Conservation (phyloP, 1,140 invertebrate genomes). For the Maconellicoccus hirsutus region DNA sequence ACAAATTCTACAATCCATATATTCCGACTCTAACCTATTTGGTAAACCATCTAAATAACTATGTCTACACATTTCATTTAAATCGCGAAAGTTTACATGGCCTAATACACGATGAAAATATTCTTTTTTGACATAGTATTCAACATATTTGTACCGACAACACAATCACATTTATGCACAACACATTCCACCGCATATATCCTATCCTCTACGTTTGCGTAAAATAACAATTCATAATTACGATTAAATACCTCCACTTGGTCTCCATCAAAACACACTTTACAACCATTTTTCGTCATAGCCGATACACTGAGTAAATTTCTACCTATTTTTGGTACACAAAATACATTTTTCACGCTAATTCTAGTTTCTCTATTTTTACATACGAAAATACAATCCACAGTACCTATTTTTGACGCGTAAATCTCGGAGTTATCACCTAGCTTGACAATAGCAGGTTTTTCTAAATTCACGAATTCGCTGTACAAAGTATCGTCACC, state of each 20-base stretch:
- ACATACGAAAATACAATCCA: not conserved
- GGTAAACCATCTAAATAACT: not conserved
- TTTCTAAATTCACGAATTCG: not conserved
- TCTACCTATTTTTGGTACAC: not conserved
- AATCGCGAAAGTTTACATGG: conserved; percentile 13
- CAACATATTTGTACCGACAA: not conserved
- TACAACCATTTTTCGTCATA: not conserved
- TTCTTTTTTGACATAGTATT: conserved; percentile 24
- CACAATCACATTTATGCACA: conserved; percentile 20
- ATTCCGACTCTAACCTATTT: not conserved
- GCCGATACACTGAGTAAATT: not conserved
- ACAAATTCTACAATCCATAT: conserved; percentile 24
- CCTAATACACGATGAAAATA: not conserved
- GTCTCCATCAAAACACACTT: conserved; percentile 23
- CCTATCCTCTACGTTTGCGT: not conserved
- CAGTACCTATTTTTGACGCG: not conserved
- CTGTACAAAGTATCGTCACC: not conserved
- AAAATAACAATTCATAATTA: not conserved
- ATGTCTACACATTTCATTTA: not conserved
- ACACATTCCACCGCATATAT: conserved; percentile 15
- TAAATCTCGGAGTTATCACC: not conserved
- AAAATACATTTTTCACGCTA: conserved; percentile 1
- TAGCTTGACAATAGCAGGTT: not conserved
- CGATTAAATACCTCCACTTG: not conserved
- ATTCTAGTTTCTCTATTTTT: not conserved